Percentiles rank a stretch among this genome's conserved stretches.
Evolutionary conservation across 2,113 vertebrate genomes (phyloP).

Genomic region (Cinclus cinclus): DNA sequence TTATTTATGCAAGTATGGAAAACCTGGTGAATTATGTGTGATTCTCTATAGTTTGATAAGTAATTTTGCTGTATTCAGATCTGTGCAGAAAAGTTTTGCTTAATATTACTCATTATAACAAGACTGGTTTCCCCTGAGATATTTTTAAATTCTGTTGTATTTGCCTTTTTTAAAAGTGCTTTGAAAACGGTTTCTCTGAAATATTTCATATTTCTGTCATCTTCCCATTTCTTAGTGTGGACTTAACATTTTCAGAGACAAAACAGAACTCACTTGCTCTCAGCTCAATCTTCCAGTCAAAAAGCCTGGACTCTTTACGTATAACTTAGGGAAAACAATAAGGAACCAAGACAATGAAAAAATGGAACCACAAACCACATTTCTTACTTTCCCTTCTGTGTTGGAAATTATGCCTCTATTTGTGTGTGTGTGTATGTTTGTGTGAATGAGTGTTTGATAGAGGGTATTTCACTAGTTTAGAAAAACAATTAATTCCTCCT

Average conservation of each 20-base stretch:
- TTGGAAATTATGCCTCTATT: not conserved
- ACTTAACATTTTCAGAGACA: not conserved
- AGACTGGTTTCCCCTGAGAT: not conserved
- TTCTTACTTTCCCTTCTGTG: not conserved
- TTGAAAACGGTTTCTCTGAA: not conserved
- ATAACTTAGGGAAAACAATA: not conserved
- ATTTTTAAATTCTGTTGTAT: not conserved
- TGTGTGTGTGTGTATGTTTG: not conserved
- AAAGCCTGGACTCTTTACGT: not conserved
- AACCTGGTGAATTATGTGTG: not conserved
- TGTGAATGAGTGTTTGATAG: not conserved
- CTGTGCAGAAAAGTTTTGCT: not conserved
- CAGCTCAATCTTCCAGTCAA: not conserved
- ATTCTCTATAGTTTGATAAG: not conserved
- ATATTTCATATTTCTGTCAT: not conserved
- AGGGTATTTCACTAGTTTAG: not conserved
- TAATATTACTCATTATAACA: not conserved
- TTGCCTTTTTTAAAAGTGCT: not conserved
- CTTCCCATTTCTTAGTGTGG: not conserved
- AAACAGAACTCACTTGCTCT: not conserved
- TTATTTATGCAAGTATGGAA: not conserved
- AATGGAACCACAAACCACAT: not conserved
- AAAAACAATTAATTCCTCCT: not conserved
- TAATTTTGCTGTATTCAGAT: not conserved
- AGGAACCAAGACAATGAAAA: not conserved